Evolutionary conservation across 2,113 vertebrate species (phyloP), one percentile per base, ranked within the genome.

Genomic region (Melospiza melodia): DNA sequence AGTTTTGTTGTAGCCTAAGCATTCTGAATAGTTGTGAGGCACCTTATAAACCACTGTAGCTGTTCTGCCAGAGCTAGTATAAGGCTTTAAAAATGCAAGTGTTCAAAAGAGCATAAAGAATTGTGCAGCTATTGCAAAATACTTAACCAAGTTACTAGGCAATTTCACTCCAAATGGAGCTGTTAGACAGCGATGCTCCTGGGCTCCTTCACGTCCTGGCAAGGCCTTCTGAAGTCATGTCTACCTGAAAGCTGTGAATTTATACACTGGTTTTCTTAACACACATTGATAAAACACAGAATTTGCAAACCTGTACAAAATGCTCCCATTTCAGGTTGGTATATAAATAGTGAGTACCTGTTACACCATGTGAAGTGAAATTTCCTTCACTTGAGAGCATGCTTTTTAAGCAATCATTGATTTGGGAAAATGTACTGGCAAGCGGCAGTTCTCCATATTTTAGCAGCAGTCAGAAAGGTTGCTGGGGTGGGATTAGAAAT

Each of bases 61-160:
- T 84, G 81, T 81, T 80, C 67, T 51, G 69, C 58, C 68, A 51
- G 85, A 94, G 86, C 63, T 86, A 69, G 44, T 12, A 16, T 90
- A 95, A 93, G 79, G 93, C 94, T 94, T 96, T 77, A 77, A 82
- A 96, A 95, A 91, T 35, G 68, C 87, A 93, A 37, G 78, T 93
- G 92, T 81, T 87, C 73, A 83, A 94, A 95, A 82, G 82, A 94
- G 76, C 90, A 68, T 67, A 74, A 90, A 84, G 95, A 91, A 93
- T 84, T 80, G 68, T 94, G 93, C 75, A 89, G 87, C 69, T 90
- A 77, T 58, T 87, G 93, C 74, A 68, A 89, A 94, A 91, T 48
- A 86, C 77, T 92, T 79, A 55, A 84, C 71, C 35, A 33, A 19
- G 65, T 85, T 61, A 88, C 78, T 31, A 39, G 76, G 85, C 85